phyloP scores from a whole-genome alignment of 2,888 invertebrate species.

The Nomada ruficornis region DNA sequence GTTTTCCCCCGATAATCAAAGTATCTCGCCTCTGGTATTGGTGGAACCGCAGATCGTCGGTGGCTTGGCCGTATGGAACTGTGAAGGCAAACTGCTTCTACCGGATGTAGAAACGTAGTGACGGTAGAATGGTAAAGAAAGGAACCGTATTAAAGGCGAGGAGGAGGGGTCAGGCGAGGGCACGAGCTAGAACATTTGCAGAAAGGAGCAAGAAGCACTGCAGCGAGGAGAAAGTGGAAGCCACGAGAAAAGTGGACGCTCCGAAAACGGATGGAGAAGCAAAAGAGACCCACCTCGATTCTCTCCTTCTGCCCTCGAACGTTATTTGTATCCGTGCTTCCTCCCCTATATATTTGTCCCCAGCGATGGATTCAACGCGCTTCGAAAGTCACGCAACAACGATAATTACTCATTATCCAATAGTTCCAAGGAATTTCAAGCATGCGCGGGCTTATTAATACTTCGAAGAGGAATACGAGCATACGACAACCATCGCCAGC shows the following conservation, averaged over 20 bases:
- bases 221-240: constrained; percentile 31
- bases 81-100: constrained; percentile 6
- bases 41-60: not conserved
- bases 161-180: constrained; percentile 13
- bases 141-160: constrained; percentile 22
- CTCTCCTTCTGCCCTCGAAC: constrained; percentile 22
- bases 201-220: constrained; percentile 21
- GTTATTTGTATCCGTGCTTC: constrained; percentile 34
- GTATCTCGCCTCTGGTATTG: not conserved
- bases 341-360: not conserved
- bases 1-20: constrained; percentile 39
- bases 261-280: constrained; percentile 21
- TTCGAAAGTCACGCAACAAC: not conserved
- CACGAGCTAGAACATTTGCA: not conserved
- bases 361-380: constrained; percentile 7
- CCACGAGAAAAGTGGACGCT: constrained; percentile 9
- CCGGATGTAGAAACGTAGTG: constrained; percentile 16
- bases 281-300: not conserved
- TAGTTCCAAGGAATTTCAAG: too few species aligned
- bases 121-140: constrained; percentile 23
- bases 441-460: too few species aligned
- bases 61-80: constrained; percentile 9
- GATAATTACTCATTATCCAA: too few species aligned
- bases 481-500: too few species aligned
- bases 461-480: too few species aligned